phyloP scores from a whole-genome alignment of 2,888 invertebrate genomes.

The Eledone cirrhosa region DNA sequence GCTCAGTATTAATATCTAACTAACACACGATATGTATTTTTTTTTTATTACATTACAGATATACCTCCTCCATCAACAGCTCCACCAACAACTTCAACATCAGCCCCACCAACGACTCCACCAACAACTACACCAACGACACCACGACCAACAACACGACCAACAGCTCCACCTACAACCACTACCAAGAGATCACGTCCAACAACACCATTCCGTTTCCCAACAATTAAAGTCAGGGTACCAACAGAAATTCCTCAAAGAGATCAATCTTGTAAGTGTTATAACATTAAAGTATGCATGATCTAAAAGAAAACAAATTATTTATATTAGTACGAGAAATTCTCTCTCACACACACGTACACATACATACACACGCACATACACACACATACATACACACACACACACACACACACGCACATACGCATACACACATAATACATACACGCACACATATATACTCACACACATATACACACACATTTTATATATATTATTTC shows the following conservation, averaged over 20 bases:
- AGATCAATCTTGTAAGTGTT: neutral
- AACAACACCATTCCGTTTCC: neutral
- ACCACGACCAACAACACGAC: neutral
- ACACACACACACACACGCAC: neutral
- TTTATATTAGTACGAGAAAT: no score
- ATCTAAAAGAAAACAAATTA: no score
- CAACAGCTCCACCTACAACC: neutral
- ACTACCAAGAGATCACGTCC: neutral
- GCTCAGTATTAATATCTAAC: neutral
- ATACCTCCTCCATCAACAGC: neutral
- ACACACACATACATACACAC: neutral
- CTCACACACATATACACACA: neutral
- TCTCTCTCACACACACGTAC: neutral
- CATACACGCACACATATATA: no score
- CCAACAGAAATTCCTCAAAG: neutral
- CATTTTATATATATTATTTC: neutral
- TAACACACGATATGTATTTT: neutral
- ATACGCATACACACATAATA: neutral
- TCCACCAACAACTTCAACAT: neutral
- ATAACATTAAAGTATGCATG: no score
- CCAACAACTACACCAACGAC: neutral
- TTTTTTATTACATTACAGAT: neutral
- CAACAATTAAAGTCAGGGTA: neutral
- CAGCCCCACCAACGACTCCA: neutral
- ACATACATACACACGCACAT: neutral